phyloP scores from a whole-genome alignment of 2,113 vertebrate genomes.

The Emberiza fucata region DNA sequence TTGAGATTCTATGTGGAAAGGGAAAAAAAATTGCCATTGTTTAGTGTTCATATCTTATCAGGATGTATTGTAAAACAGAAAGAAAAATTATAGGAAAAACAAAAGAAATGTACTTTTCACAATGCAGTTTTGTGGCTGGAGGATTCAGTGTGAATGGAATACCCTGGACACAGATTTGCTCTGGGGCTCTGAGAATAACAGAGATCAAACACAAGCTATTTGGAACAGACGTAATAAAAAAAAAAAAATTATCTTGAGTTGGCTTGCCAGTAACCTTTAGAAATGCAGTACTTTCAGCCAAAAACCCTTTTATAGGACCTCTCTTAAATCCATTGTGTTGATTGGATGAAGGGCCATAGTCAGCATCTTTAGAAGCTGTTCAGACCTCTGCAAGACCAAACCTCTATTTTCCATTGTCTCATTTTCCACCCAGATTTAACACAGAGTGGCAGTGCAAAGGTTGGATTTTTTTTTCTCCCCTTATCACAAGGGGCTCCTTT shows the following conservation, averaged over 20 bases:
- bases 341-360: background rate
- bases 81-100: background rate
- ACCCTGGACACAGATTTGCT: background rate
- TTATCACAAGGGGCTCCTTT: background rate
- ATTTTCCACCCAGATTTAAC: background rate
- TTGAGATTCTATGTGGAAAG: background rate
- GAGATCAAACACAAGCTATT: background rate
- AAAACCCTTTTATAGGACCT: background rate
- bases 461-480: background rate
- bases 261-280: background rate
- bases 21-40: background rate
- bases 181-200: background rate
- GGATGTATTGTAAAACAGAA: background rate
- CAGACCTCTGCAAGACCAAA: background rate
- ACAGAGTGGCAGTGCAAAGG: background rate
- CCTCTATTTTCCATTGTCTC: background rate
- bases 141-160: background rate
- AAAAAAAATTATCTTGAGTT: background rate
- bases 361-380: background rate
- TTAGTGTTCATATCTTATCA: background rate
- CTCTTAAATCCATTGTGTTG: background rate
- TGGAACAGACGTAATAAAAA: background rate
- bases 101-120: background rate
- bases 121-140: background rate
- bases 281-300: background rate